These are phyloP conservation scores for Zosterops borbonicus DNA, from an alignment of 2,113 vertebrate species.

Conservation along the genomic window DNA sequence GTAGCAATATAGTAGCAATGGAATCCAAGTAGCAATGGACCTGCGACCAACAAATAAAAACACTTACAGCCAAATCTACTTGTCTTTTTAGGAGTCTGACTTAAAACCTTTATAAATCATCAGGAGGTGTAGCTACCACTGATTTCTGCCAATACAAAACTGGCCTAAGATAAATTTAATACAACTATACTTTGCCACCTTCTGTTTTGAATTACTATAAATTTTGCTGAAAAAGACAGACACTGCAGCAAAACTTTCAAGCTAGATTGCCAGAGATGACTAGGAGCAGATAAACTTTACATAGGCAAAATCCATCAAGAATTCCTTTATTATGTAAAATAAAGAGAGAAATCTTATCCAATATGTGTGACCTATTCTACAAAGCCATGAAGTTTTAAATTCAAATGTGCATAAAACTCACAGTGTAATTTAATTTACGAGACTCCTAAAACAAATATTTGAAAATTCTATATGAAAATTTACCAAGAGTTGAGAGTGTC, in stretches of 20 bases:
- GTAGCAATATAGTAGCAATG: neutral
- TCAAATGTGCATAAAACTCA: neutral
- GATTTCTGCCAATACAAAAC: neutral
- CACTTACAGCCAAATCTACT: accelerated
- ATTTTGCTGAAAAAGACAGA: neutral
- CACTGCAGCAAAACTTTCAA: neutral
- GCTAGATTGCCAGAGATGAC: neutral
- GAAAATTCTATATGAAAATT: neutral
- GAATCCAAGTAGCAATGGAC: neutral
- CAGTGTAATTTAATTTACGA: neutral
- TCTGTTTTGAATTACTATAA: neutral
- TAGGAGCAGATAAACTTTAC: neutral
- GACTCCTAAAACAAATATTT: neutral
- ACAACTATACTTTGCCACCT: neutral
- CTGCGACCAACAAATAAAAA: neutral
- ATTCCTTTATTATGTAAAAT: neutral
- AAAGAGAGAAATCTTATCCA: neutral
- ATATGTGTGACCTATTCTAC: neutral
- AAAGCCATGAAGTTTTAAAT: neutral
- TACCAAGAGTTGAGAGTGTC: neutral
- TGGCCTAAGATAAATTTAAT: neutral
- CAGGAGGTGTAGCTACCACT: neutral
- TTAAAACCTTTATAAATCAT: neutral
- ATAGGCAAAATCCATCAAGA: neutral
- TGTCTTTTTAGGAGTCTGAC: neutral